Base-by-base conservation (phyloP, 2,797 vertebrate genomes). In the Coregonus ussuriensis region DNA sequence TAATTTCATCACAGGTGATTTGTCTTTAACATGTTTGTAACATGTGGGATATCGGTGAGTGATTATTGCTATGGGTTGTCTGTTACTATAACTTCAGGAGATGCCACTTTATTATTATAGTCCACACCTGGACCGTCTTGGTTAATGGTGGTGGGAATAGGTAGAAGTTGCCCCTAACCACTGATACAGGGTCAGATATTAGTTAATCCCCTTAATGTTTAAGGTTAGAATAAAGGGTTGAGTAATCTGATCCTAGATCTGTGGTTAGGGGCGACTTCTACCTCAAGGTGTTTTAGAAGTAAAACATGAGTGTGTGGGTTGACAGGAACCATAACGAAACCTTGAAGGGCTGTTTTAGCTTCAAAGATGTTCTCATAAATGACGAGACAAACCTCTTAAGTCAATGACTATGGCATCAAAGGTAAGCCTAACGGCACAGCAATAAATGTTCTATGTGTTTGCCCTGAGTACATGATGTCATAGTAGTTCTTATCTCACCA, bases 401-500 rank as follows among this genome's bases (percentile, higher is more conserved):
- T 83, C 81, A 74, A 81, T 82, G 87, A 88, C 82, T 76, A 90
- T 89, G 91, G 86, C 88, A 83, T 92, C 88, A 90, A 88, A 90
- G 88, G 83, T 89, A 83, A 91, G 88, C 89, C 90, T 93, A 90
- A 93, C 84, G 88, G 91, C 91, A 92, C 91, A 95, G 94, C 94
- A 94, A 94, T 94, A 94, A 94, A 93, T 90, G 90, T 91, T 91
- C 83, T 77, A 90, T 91, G 91, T 94, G 88, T 93, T 85, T 91
- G 90, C 92, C 93, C 93, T 89, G 85, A 88, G 78, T 89, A 86
- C 87, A 88, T 85, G 85, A 91, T 91, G 91, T 92, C 89, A 86
- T 86, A 83, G 85, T 92, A 87, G 88, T 88, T 92, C 87, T 83
- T 88, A 86, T 89, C 84, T 83, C 85, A 86, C 91, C 84, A 35